Percentiles rank a stretch among this genome's conserved stretches.
phyloP scores from a whole-genome alignment of 2,888 invertebrate species.

The Zhuqinia jingwanae region DNA sequence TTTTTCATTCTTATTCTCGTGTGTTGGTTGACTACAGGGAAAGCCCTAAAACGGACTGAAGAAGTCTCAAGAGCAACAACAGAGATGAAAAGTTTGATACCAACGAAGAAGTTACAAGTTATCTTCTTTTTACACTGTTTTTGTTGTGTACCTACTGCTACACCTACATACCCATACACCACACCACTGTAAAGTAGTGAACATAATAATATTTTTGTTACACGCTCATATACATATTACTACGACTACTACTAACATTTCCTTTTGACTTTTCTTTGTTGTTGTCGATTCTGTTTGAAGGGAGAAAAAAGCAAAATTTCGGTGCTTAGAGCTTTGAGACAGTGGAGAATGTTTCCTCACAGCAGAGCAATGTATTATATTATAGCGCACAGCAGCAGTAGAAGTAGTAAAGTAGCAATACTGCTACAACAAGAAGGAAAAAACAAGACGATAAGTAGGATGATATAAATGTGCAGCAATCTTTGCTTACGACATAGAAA shows the following conservation, averaged over 20 bases:
- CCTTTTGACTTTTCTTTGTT: neutral
- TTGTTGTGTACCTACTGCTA: conserved; percentile 1
- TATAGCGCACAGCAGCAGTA: neutral
- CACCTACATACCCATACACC: too few species aligned
- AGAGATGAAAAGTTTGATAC: conserved; percentile 68
- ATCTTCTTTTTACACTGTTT: conserved; percentile 53
- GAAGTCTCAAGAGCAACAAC: conserved; percentile 62
- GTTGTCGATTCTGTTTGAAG: neutral
- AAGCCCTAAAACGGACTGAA: conserved; percentile 56
- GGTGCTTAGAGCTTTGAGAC: too few species aligned
- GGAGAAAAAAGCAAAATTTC: too few species aligned
- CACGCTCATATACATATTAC: neutral
- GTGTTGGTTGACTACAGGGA: conserved; percentile 14
- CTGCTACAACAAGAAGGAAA: neutral
- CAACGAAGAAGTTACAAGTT: conserved; percentile 55
- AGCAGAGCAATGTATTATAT: too few species aligned
- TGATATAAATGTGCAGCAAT: neutral
- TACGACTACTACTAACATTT: neutral
- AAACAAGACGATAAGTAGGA: too few species aligned
- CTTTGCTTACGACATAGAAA: neutral
- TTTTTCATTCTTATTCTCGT: neutral
- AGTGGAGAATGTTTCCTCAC: too few species aligned
- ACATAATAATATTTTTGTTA: neutral
- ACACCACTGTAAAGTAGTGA: neutral
- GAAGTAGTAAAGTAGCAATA: neutral